phyloP scores from a whole-genome alignment of 2,797 vertebrate genomes.

The Pantherophis alleghaniensis region DNA sequence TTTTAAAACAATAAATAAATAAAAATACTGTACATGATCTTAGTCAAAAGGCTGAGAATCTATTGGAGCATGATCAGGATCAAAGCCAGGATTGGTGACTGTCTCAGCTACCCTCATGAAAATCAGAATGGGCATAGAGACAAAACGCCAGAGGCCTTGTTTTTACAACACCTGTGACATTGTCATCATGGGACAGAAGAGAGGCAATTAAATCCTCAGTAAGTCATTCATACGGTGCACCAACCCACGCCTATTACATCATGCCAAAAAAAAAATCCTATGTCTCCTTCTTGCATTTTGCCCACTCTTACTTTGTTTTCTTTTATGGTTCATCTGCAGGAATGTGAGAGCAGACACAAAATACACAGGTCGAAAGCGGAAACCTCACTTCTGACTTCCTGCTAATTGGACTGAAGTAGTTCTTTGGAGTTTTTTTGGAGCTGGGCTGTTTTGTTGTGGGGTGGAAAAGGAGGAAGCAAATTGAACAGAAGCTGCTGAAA shows the following conservation, averaged over 20 bases:
- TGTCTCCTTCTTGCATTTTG: background rate
- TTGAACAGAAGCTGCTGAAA: background rate
- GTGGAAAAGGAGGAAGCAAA: background rate
- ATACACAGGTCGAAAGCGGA: conserved; percentile 90
- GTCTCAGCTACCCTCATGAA: background rate
- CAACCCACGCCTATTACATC: background rate
- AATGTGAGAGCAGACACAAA: conserved; percentile 89
- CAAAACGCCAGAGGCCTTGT: background rate
- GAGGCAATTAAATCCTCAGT: background rate
- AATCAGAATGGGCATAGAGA: background rate
- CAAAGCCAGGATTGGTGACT: background rate
- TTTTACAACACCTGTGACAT: background rate
- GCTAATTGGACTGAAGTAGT: background rate
- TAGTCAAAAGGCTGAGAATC: background rate
- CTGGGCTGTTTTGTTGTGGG: background rate
- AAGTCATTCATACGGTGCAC: background rate
- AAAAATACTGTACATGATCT: background rate
- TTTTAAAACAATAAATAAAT: background rate
- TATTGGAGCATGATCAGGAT: background rate
- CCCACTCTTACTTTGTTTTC: background rate
- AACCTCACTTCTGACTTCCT: conserved; percentile 81
- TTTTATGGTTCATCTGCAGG: conserved; percentile 66
- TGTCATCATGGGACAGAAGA: background rate
- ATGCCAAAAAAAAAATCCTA: background rate
- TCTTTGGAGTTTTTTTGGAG: background rate